Evolutionary conservation across 2,113 vertebrate species (phyloP).

Genomic region (human): DNA sequence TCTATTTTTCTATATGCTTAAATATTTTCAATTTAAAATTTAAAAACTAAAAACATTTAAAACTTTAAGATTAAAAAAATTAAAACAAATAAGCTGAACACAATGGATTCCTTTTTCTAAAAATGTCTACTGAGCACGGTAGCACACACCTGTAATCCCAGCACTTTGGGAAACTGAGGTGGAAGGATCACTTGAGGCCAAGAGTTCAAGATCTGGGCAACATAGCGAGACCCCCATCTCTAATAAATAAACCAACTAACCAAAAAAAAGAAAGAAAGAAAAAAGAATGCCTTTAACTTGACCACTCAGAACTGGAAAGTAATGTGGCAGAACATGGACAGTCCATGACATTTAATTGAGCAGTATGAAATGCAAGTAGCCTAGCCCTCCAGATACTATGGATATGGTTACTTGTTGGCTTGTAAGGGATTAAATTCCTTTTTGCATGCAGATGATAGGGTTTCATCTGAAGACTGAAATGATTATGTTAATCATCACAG

Average conservation of each 20-base stretch:
- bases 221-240: no score
- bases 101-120: no score
- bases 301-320: not conserved
- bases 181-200: not conserved
- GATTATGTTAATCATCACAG: not conserved
- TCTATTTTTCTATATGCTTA: not conserved
- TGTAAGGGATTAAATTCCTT: not conserved
- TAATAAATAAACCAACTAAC: no score
- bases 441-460: not conserved
- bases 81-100: not conserved
- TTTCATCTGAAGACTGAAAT: not conserved
- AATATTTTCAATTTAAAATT: not conserved
- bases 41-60: not conserved
- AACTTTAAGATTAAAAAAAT: not conserved
- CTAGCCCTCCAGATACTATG: not conserved
- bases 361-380: not conserved
- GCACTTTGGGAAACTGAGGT: not conserved
- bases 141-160: not conserved
- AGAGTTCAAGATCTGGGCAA: no score
- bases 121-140: no score
- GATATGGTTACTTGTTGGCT: not conserved
- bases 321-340: not conserved
- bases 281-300: not conserved
- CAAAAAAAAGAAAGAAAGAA: no score
- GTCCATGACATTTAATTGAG: not conserved